phyloP scores from a whole-genome alignment of 1,140 invertebrate genomes.

The Zaprionus capensis region DNA sequence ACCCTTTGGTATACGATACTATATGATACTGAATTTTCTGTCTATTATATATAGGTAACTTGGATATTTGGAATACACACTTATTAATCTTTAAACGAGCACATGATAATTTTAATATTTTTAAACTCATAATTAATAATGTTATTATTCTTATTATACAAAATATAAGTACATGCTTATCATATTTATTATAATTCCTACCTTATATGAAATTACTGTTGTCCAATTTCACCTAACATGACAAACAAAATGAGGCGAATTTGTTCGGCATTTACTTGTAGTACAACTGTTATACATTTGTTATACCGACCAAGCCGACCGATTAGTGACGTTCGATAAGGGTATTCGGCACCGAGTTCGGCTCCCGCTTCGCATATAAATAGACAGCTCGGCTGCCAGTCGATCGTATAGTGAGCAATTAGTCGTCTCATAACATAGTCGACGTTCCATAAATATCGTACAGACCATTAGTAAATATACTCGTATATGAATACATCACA shows the following conservation, averaged over 20 bases:
- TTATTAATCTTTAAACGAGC: neutral
- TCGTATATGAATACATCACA: neutral
- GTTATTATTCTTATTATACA: neutral
- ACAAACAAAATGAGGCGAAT: neutral
- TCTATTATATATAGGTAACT: no score
- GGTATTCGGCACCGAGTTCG: neutral
- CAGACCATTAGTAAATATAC: neutral
- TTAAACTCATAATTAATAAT: no score
- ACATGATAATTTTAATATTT: no score
- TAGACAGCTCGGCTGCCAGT: neutral
- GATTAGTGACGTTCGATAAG: slow-evolving; percentile 7
- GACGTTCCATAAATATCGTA: neutral
- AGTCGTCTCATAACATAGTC: neutral
- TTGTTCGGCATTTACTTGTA: neutral
- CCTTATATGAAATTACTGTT: neutral
- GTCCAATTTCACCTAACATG: neutral
- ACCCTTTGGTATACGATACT: no score
- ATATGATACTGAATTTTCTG: no score
- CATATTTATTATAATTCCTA: no score
- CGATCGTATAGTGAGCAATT: neutral
- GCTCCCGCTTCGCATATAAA: slow-evolving; percentile 1
- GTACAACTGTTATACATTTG: neutral
- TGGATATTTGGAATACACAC: neutral
- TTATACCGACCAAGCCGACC: neutral
- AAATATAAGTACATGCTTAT: neutral